Evolutionary conservation across 2,113 vertebrate genomes (phyloP).

Genomic region (Osmerus mordax): DNA sequence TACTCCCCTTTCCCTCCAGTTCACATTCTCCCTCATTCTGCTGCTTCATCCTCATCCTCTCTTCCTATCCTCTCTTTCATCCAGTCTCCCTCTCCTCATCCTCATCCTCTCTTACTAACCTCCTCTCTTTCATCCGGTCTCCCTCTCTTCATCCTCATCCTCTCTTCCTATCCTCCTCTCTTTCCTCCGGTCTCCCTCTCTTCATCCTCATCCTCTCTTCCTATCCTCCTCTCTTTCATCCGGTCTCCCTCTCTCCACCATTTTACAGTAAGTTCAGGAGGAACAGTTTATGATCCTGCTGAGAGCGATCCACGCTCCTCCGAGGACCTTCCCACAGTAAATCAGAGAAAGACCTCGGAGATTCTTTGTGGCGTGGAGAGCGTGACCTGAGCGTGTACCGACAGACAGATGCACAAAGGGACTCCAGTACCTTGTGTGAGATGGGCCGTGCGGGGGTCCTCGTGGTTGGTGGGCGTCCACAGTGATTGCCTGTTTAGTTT

Average conservation of each 20-base stretch:
- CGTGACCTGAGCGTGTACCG: neutral
- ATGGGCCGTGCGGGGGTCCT: constrained; percentile 27
- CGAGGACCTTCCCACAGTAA: neutral
- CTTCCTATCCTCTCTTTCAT: neutral
- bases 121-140: no score
- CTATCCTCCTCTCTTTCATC: neutral
- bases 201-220: neutral
- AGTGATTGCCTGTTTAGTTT: constrained; percentile 83
- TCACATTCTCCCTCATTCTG: neutral
- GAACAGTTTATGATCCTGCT: neutral
- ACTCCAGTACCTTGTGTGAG: constrained; percentile 33
- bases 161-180: no score
- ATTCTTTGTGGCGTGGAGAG: neutral
- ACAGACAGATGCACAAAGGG: constrained; percentile 13
- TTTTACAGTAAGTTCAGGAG: neutral
- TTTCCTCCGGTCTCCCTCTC: no score
- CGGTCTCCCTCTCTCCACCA: neutral
- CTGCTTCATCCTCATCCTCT: neutral
- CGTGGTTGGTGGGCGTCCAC: constrained; percentile 70
- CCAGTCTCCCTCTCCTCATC: neutral
- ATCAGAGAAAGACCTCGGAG: neutral
- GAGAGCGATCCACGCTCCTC: no score
- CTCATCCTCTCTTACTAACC: no score
- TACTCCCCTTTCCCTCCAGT: constrained; percentile 5
- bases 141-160: no score